A percentile compares a stretch with the other conserved stretches of the same genome.
Evolutionary conservation across 2,888 invertebrate genomes (phyloP).

Genomic region (Euphydryas editha): DNA sequence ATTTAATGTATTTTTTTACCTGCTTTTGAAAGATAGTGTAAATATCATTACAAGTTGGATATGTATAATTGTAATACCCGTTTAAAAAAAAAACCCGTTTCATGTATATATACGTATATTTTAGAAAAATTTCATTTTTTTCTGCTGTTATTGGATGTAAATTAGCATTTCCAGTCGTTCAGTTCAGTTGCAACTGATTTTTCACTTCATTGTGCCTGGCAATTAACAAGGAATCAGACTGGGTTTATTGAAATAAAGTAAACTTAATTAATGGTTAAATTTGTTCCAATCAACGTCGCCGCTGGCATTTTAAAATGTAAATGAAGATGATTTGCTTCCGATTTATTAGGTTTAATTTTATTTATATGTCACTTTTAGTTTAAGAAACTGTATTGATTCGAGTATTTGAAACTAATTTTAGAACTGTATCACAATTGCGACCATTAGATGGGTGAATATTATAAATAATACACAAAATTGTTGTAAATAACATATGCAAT

Average conservation of each 20-base stretch:
- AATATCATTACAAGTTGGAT: not conserved
- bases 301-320: conserved; percentile 44
- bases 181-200: conserved; percentile 59
- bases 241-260: conserved; percentile 69
- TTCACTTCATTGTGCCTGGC: conserved; percentile 61
- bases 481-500: no score
- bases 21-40: not conserved
- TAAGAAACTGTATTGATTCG: not conserved
- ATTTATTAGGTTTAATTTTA: conserved; percentile 16
- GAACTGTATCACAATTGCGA: not conserved
- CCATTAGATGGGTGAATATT: not conserved
- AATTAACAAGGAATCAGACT: conserved; percentile 74
- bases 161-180: conserved; percentile 60
- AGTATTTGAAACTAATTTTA: not conserved
- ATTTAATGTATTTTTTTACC: not conserved
- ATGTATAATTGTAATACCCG: no score
- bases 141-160: conserved; percentile 46
- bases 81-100: no score
- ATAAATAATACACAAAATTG: no score
- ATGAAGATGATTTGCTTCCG: conserved; percentile 33
- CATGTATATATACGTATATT: no score
- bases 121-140: conserved; percentile 31
- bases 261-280: conserved; percentile 63
- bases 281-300: conserved; percentile 45
- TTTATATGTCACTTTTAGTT: not conserved